Evolutionary conservation across 1,140 invertebrate genomes (phyloP), one percentile per base, ranked within the genome.

Genomic region (Zaprionus nigranus): DNA sequence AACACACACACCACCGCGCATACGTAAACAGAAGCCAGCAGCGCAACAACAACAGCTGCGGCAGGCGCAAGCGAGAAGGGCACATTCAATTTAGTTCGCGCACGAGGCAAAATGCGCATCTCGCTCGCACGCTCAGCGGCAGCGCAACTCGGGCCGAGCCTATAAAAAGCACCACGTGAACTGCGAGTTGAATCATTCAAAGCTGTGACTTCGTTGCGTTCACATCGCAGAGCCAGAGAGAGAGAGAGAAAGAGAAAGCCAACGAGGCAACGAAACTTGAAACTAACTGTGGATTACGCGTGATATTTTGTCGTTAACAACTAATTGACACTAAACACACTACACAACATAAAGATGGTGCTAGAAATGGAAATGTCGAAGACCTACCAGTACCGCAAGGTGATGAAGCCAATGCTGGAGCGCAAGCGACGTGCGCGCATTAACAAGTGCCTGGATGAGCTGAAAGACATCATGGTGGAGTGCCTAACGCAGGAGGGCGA

Each of bases 381-480:
- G 81, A 95, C 94, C 13, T 94, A 94, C 65, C 94, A 95, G 78
- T 95, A 95, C 73, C 94, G 94, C 82, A 95, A 95, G 91, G 94
- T 95, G 69, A 96, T 96, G 77, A 96, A 96, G 88, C 97, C 97
- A 2, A 93, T 98, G 79, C 94, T 98, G 93, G 97, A 98, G 93
- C 94, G 97, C 79, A 97, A 97, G 92, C 94, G 97, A 67, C 94
- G 97, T n/a, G 97, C 97, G 15, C 94, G 97, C 75, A 98, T 98
- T 84, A 98, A 98, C 92, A 95, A 96, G 69, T 98, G 96, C 90
- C 93, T 98, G 68, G 96, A 97, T 66, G 97, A 98, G 92, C 94
- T 98, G 26, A 98, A 98, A 93, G 96, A 96, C 83, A 95, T 98
- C 28, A 96, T 98, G 94, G 95, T 92, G 38, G 91, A 91, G 75